Base-by-base conservation (phyloP, 2,888 invertebrate species). In the Polia nebulosa region DNA sequence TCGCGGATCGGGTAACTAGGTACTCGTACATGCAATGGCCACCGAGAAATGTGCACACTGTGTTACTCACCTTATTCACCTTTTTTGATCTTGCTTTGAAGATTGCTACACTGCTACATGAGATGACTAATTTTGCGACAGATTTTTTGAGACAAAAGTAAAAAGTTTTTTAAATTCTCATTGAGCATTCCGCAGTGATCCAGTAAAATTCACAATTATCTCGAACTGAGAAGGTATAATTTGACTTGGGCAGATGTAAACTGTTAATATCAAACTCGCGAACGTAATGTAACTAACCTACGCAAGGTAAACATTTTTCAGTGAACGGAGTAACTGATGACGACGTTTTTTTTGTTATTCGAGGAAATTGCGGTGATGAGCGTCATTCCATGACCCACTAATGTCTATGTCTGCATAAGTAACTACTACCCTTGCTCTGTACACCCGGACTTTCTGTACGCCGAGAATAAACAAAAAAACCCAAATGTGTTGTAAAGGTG, bases 1-100 rank as follows among this genome's bases (percentile, higher is more conserved):
- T 81, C 82, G 72, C 82, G 83, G 82, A 85, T 89, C 88, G 86
- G 78, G 81, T 92, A 89, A 90, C 89, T 89, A n/a, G n/a, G n/a
- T n/a, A n/a, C n/a, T n/a, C n/a, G n/a, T n/a, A 87, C 86, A 88
- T 81, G 66, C 70, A 63, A 65, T 65, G 55, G 52, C 64, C 62
- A 65, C 49, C 15, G 57, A 75, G 41, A 51, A 57, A 70, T 58
- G 41, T 57, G 51, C 41, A 25, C 22, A 72, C 47, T 66, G 61
- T 62, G 39, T 73, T 73, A 75, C 72, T 77, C 61, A 73, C 62
- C 52, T 53, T 63, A 55, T 61, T 64, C 41, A 20, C 44, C 32
- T 67, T 63, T 58, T 61, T 60, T 58, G 27, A 60, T 70, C 36
- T 65, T 74, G n/a, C 76, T 58, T 53, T 68, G 47, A 58, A 49